Conservation (phyloP, 2,888 invertebrate species). For the Tipula helvola region DNA sequence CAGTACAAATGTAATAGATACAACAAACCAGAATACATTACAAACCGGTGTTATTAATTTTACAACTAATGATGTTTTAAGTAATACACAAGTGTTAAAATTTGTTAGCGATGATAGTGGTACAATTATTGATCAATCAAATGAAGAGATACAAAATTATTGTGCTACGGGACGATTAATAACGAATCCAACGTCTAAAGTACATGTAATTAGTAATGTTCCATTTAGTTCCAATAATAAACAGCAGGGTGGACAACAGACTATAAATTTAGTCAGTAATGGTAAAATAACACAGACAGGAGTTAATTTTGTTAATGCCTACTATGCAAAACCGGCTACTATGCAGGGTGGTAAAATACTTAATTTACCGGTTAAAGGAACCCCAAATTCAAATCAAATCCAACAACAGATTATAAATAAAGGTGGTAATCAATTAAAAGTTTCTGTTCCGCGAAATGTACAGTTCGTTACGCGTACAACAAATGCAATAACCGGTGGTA, state of each 20-base stretch:
- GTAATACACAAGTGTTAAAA: constrained; percentile 32
- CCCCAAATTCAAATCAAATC: constrained; percentile 6
- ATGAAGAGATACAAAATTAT: not conserved
- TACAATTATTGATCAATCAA: constrained; percentile 20
- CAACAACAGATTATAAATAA: constrained; percentile 12
- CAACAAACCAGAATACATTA: constrained; percentile 17
- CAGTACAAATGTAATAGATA: constrained; percentile 13
- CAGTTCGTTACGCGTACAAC: constrained; percentile 30
- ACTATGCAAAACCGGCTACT: constrained; percentile 25
- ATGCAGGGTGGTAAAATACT: constrained; percentile 15
- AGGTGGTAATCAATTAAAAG: constrained; percentile 20
- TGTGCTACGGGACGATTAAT: constrained; percentile 12
- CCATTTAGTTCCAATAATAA: constrained; percentile 18
- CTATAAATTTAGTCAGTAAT: constrained; percentile 26
- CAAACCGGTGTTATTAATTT: constrained; percentile 18
- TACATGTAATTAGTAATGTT: constrained; percentile 31
- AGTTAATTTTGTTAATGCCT: constrained; percentile 19
- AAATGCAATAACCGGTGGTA: constrained; percentile 16
- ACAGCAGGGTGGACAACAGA: constrained; percentile 19
- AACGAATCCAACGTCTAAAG: constrained; percentile 23
- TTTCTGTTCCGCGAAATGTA: constrained; percentile 25
- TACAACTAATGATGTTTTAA: constrained; percentile 25
- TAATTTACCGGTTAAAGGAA: constrained; percentile 16
- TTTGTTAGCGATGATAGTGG: constrained; percentile 32
- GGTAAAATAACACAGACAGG: constrained; percentile 21